Evolutionary conservation across 2,888 invertebrate genomes (phyloP).

Genomic region (Pocota personata): DNA sequence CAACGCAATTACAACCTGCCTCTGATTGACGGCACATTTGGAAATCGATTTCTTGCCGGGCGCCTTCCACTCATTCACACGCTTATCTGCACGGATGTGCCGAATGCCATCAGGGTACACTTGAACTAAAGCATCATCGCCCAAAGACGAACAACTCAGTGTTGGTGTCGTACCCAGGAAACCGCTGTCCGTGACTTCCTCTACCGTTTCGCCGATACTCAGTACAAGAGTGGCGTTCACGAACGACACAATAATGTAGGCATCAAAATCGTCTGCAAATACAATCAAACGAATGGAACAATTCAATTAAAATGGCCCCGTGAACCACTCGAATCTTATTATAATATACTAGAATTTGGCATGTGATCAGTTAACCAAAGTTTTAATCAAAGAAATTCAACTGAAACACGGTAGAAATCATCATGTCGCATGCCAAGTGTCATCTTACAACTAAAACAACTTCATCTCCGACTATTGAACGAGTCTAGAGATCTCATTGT

Average conservation of each 20-base stretch:
- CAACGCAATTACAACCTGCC: conserved; percentile 98
- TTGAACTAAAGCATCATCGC: conserved; percentile 98
- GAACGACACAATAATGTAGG: conserved; percentile 99
- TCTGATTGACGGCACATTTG: conserved; percentile 98
- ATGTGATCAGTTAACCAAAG: conserved; percentile 81
- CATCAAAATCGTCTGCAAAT: conserved; percentile 97
- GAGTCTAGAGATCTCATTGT: conserved; percentile 36
- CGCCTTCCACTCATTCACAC: conserved; percentile 99
- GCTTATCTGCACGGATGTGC: conserved; percentile 98
- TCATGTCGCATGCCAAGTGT: conserved; percentile 79
- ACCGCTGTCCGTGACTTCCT: conserved; percentile 99
- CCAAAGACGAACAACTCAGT: conserved; percentile 97
- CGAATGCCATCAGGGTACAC: conserved; percentile 99
- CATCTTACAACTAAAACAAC: conserved; percentile 30
- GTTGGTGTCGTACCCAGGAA: conserved; percentile 99
- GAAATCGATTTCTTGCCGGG: conserved; percentile 98
- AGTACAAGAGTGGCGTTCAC: conserved; percentile 98
- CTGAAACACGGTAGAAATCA: conserved; percentile 85
- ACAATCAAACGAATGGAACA: conserved; percentile 19
- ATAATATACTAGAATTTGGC: conserved; percentile 62
- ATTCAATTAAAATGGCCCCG: background rate
- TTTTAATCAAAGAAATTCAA: conserved; percentile 85
- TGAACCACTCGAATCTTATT: background rate
- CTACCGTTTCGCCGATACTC: conserved; percentile 99
- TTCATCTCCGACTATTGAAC: conserved; percentile 38